These are phyloP conservation scores for Nephrotoma guestfalica DNA, from an alignment of 2,888 invertebrate genomes.

Conservation along the genomic window DNA sequence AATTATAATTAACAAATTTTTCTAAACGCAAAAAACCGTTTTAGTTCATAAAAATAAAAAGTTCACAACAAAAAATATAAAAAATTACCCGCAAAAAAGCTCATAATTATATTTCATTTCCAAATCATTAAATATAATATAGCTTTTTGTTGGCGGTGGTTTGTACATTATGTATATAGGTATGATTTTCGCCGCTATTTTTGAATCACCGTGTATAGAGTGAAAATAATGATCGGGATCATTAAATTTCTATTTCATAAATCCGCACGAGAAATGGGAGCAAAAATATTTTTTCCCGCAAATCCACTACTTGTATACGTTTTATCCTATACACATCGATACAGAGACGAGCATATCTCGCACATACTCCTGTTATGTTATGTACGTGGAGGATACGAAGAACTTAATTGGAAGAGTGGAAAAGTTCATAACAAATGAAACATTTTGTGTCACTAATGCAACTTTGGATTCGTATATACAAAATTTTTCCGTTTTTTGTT, in stretches of 20 bases:
- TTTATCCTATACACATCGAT: background rate
- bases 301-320: background rate
- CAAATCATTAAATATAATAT: background rate
- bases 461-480: background rate
- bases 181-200: background rate
- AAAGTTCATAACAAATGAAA: background rate
- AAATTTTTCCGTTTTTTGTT: background rate
- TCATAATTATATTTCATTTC: background rate
- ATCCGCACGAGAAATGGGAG: background rate
- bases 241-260: background rate
- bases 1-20: background rate
- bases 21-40: background rate
- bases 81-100: background rate
- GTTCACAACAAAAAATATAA: background rate
- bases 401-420: background rate
- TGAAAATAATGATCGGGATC: background rate
- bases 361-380: no score
- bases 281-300: background rate
- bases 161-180: background rate
- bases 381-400: background rate
- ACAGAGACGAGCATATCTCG: no score
- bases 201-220: background rate
- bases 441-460: background rate
- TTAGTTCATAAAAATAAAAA: background rate
- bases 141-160: background rate